Evolutionary conservation across 2,888 invertebrate species (phyloP).

Genomic region (Psococerastis gibbosa): DNA sequence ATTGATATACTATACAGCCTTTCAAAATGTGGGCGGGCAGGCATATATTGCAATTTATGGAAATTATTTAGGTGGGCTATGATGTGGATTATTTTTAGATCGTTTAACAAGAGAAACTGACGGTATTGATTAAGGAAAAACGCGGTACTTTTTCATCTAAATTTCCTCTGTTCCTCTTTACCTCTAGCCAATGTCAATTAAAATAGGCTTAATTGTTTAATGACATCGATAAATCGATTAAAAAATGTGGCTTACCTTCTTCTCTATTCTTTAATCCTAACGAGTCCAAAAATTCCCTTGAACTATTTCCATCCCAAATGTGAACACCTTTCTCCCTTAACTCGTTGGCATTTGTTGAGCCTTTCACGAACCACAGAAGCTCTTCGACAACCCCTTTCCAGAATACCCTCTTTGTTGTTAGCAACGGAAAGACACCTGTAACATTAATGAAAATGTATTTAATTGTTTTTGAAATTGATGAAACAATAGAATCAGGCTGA

Average conservation of each 20-base stretch:
- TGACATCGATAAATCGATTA: too few species aligned
- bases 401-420: slow-evolving; percentile 91
- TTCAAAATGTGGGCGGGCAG: too few species aligned
- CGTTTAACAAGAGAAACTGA: too few species aligned
- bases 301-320: slow-evolving; percentile 95
- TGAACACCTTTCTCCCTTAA: slow-evolving; percentile 60
- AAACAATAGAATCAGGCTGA: too few species aligned
- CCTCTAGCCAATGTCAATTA: too few species aligned
- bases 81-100: too few species aligned
- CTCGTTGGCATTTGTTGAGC: slow-evolving; percentile 72
- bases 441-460: too few species aligned
- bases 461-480: too few species aligned
- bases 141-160: not conserved
- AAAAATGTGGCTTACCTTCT: slow-evolving; percentile 57
- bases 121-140: too few species aligned
- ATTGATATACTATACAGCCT: too few species aligned
- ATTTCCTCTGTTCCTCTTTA: too few species aligned
- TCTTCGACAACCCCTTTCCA: slow-evolving; percentile 84
- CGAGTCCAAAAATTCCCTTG: slow-evolving; percentile 70
- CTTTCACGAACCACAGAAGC: slow-evolving; percentile 83
- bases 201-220: not conserved
- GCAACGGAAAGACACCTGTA: slow-evolving; percentile 50
- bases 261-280: slow-evolving; percentile 65
- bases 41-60: not conserved
- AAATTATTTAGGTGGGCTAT: slow-evolving; percentile 4